Evolutionary conservation across 2,797 vertebrate species (phyloP).

Genomic region (Macroramphosus scolopax): DNA sequence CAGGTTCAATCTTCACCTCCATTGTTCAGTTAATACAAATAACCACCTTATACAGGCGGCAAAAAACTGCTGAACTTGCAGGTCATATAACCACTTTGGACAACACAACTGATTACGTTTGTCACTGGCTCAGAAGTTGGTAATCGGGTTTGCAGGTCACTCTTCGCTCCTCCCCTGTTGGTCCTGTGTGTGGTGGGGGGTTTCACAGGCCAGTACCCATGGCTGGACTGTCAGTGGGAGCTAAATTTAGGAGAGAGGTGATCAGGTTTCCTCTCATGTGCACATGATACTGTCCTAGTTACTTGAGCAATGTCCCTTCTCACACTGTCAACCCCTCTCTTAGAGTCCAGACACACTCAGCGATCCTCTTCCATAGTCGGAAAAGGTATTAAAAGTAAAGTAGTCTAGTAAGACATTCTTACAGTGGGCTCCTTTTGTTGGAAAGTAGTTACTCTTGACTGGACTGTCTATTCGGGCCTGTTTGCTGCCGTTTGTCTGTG

Average conservation of each 20-base stretch:
- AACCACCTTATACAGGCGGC: too few species aligned
- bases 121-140: conserved; percentile 21
- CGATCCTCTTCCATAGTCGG: conserved; percentile 17
- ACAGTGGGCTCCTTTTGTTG: background rate
- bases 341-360: conserved; percentile 35
- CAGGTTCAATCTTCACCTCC: too few species aligned
- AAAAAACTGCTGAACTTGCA: background rate
- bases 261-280: conserved; percentile 76
- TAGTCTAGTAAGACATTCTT: conserved; percentile 12
- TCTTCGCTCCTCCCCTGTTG: conserved; percentile 13
- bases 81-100: background rate
- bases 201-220: conserved; percentile 49
- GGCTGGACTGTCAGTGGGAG: conserved; percentile 61
- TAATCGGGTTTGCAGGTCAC: conserved; percentile 34
- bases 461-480: conserved; percentile 33
- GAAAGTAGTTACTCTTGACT: conserved; percentile 9
- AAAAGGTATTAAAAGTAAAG: conserved; percentile 3
- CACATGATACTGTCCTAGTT: conserved; percentile 80
- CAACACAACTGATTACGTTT: background rate
- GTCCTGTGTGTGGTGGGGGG: conserved; percentile 29
- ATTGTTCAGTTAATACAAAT: too few species aligned
- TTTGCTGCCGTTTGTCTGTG: too few species aligned
- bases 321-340: conserved; percentile 44
- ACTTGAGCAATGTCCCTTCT: conserved; percentile 64
- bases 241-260: conserved; percentile 79